phyloP scores from a whole-genome alignment of 37 sponge, comb jelly and placozoan species.

The Agelas oroides region DNA sequence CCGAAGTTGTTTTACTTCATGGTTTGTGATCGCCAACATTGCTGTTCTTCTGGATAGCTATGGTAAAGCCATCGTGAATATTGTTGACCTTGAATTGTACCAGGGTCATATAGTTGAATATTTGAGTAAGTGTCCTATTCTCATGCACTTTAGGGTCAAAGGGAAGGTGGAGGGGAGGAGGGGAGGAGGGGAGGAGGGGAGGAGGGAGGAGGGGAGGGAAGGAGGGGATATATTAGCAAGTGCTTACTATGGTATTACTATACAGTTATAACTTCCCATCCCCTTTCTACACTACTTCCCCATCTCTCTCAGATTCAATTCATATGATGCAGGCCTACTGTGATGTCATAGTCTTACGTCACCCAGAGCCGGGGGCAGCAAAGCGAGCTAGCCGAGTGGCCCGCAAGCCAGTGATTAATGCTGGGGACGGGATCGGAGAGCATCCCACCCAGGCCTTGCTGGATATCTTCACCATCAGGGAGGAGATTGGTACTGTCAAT shows the following conservation, averaged over 20 bases:
- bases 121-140: too few species aligned
- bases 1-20: too few species aligned
- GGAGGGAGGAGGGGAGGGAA: not conserved
- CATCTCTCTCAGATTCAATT: slow-evolving; percentile 75
- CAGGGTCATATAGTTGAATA: too few species aligned
- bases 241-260: too few species aligned
- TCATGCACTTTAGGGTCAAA: too few species aligned
- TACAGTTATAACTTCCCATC: too few species aligned
- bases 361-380: slow-evolving; percentile 90
- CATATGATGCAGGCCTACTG: slow-evolving; percentile 92
- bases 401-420: slow-evolving; percentile 92
- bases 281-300: too few species aligned
- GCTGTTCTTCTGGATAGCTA: too few species aligned
- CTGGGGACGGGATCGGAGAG: slow-evolving; percentile 96
- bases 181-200: not conserved
- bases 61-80: too few species aligned
- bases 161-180: too few species aligned
- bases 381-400: slow-evolving; percentile 61
- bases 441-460: slow-evolving; percentile 99
- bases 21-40: too few species aligned
- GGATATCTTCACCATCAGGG: slow-evolving; percentile 98
- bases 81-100: too few species aligned
- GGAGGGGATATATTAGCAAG: not conserved
- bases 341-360: slow-evolving; percentile 93
- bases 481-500: slow-evolving; percentile 99